These are phyloP conservation scores for Coremacera marginata DNA, from an alignment of 2,888 invertebrate species.

Conservation along the genomic window DNA sequence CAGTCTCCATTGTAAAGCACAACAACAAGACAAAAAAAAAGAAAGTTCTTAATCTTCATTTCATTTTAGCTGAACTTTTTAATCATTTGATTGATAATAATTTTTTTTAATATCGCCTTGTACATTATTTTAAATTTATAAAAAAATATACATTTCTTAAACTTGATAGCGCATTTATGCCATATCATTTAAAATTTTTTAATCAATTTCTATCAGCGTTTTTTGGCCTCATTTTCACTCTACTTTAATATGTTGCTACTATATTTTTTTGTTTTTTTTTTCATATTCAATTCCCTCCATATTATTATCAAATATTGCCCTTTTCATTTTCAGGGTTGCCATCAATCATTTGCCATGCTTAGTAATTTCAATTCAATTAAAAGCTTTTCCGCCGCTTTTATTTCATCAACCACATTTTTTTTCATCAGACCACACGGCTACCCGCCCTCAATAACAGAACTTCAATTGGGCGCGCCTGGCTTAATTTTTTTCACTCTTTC, in stretches of 20 bases:
- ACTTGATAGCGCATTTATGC: too few relatives aligned
- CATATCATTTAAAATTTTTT: too few relatives aligned
- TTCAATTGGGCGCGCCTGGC: background rate
- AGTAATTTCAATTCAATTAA: conserved; percentile 46
- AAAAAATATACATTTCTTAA: background rate
- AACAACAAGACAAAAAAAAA: conserved; percentile 2
- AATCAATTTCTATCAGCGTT: too few relatives aligned
- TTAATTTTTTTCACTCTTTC: background rate
- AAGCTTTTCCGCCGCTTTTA: conserved; percentile 4
- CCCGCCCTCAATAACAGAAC: background rate
- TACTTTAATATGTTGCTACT: too few relatives aligned
- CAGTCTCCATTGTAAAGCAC: background rate
- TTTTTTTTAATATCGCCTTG: background rate
- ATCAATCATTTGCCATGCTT: conserved; percentile 39
- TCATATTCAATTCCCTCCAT: too few relatives aligned
- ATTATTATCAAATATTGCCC: background rate
- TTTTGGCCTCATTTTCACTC: too few relatives aligned
- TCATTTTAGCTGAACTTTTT: conserved; percentile 21
- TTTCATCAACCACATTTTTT: too few relatives aligned
- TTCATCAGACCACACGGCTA: too few relatives aligned
- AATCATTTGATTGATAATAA: conserved; percentile 7
- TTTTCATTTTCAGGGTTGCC: conserved; percentile 18
- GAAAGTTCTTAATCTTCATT: conserved; percentile 10
- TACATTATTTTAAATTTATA: background rate
- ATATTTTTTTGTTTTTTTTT: too few relatives aligned